phyloP scores from a whole-genome alignment of 2,113 vertebrate species.

The Dolichotis patagonum region DNA sequence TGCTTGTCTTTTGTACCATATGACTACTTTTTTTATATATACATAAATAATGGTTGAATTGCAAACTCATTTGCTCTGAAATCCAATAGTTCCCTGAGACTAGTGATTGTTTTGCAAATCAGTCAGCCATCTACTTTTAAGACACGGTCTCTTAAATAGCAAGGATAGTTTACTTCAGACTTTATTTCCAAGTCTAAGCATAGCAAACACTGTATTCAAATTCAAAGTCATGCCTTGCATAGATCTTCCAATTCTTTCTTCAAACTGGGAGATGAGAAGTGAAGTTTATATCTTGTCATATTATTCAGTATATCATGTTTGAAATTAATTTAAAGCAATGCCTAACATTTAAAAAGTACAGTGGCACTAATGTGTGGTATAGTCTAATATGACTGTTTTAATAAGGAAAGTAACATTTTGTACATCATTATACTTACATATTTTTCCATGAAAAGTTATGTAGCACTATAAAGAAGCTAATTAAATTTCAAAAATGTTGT shows the following conservation, averaged over 20 bases:
- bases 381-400: neutral
- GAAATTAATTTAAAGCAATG: neutral
- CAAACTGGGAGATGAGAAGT: neutral
- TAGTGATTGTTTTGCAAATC: neutral
- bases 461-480: neutral
- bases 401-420: neutral
- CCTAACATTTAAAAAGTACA: neutral
- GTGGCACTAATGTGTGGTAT: neutral
- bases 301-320: neutral
- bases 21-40: neutral
- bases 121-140: neutral
- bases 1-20: neutral
- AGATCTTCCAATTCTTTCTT: neutral
- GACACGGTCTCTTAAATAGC: neutral
- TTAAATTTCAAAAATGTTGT: constrained; percentile 14
- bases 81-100: neutral
- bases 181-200: neutral
- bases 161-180: neutral
- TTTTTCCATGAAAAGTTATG: neutral
- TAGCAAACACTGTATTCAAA: neutral
- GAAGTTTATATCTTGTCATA: neutral
- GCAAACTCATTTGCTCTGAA: neutral
- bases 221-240: neutral
- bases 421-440: neutral
- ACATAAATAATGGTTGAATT: neutral